phyloP scores from a whole-genome alignment of 2,888 invertebrate species.

The Pollenia griseotomentosa region DNA sequence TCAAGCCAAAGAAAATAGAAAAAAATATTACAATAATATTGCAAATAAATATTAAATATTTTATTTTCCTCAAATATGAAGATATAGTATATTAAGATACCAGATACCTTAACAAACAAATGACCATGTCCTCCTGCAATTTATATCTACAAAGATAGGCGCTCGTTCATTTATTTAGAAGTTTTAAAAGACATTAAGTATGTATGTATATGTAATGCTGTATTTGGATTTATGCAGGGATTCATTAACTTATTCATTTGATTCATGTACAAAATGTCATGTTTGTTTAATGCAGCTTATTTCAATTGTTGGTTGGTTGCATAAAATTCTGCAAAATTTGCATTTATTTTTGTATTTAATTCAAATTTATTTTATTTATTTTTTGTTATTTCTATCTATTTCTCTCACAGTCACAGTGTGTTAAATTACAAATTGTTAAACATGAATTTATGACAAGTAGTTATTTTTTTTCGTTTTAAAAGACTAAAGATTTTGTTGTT shows the following conservation, averaged over 20 bases:
- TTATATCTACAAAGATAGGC: background rate
- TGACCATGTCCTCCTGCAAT: constrained; percentile 8
- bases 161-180: background rate
- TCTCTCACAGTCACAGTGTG: constrained; percentile 21
- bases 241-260: constrained; percentile 49
- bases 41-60: constrained; percentile 45
- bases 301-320: constrained; percentile 20
- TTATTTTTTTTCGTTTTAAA: constrained; percentile 33
- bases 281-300: constrained; percentile 28
- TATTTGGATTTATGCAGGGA: constrained; percentile 3
- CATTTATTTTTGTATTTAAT: constrained; percentile 30
- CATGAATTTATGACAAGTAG: constrained; percentile 64
- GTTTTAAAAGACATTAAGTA: constrained; percentile 4
- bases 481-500: constrained; percentile 62
- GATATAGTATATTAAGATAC: constrained; percentile 10
- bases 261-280: constrained; percentile 31
- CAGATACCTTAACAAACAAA: background rate
- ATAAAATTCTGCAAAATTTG: constrained; percentile 38
- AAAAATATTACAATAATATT: background rate
- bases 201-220: background rate
- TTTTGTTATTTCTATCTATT: background rate
- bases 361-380: background rate
- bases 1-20: background rate
- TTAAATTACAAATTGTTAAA: constrained; percentile 61
- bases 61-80: constrained; percentile 33